Conservation (phyloP, 2,888 invertebrate genomes). For the Minunthozetes semirufus region DNA sequence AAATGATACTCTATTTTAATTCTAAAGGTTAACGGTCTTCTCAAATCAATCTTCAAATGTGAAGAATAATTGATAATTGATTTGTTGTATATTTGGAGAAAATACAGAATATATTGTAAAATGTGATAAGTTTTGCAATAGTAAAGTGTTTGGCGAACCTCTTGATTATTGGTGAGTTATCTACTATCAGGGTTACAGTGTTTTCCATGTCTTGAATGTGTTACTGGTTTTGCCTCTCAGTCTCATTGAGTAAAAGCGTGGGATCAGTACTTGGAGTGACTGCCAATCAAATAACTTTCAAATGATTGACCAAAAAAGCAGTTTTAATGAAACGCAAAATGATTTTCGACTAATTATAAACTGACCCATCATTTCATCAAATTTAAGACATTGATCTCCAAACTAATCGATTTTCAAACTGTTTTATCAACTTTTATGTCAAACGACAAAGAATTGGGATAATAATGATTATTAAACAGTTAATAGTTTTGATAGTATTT, state of each 20-base stretch:
- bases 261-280: neutral
- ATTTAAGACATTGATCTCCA: neutral
- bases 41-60: too few relatives aligned
- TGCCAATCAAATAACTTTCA: neutral
- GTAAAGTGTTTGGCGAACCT: neutral
- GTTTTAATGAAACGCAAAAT: constrained; percentile 3
- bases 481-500: neutral
- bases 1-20: too few relatives aligned
- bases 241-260: neutral
- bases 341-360: neutral
- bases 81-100: too few relatives aligned
- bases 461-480: neutral
- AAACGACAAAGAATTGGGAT: neutral
- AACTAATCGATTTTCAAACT: neutral
- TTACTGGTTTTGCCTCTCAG: neutral
- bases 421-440: neutral
- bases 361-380: neutral
- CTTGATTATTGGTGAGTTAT: neutral
- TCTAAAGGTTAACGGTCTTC: too few relatives aligned
- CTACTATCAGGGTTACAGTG: neutral
- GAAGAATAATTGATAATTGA: too few relatives aligned
- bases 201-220: neutral
- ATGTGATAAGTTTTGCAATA: neutral
- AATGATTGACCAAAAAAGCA: constrained; percentile 21
- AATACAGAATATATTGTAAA: too few relatives aligned